Evolutionary conservation across 2,797 vertebrate genomes (phyloP).

Genomic region (Chromobotia macracanthus): DNA sequence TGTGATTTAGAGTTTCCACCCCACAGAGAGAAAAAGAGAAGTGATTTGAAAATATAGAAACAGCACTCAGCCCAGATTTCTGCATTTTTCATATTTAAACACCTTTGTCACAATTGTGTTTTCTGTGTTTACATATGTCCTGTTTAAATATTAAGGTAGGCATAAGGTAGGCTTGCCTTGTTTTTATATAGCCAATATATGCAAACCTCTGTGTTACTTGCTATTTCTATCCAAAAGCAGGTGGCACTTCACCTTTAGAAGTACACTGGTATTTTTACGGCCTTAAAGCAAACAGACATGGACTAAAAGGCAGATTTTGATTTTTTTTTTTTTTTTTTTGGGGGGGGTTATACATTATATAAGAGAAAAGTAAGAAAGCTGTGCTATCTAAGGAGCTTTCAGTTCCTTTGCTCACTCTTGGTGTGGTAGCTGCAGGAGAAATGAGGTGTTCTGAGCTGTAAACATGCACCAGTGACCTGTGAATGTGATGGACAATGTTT

Average conservation of each 20-base stretch:
- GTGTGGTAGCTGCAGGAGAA: constrained; percentile 23
- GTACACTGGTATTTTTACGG: too few relatives aligned
- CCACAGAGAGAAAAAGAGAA: constrained; percentile 17
- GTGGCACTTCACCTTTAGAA: too few relatives aligned
- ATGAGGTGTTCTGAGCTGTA: constrained; percentile 28
- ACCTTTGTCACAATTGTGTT: background rate
- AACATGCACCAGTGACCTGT: constrained; percentile 47
- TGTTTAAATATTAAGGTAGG: too few relatives aligned
- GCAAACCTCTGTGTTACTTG: background rate
- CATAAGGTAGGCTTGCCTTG: background rate
- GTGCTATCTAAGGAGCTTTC: background rate
- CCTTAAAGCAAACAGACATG: background rate
- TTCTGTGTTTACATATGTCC: background rate
- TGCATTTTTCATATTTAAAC: background rate
- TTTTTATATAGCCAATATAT: too few relatives aligned
- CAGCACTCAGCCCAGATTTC: background rate
- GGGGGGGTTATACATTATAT: background rate
- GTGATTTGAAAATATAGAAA: constrained; percentile 31
- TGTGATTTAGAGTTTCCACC: constrained; percentile 14
- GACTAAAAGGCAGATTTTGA: background rate
- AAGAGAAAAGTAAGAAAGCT: background rate
- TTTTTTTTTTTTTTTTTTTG: too few relatives aligned
- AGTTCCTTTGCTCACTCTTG: background rate
- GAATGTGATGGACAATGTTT: constrained; percentile 42
- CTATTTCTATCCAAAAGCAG: too few relatives aligned